Evolutionary conservation across 2,888 invertebrate species (phyloP), one percentile per base, ranked within the genome.

Genomic region (Rotaria socialis): DNA sequence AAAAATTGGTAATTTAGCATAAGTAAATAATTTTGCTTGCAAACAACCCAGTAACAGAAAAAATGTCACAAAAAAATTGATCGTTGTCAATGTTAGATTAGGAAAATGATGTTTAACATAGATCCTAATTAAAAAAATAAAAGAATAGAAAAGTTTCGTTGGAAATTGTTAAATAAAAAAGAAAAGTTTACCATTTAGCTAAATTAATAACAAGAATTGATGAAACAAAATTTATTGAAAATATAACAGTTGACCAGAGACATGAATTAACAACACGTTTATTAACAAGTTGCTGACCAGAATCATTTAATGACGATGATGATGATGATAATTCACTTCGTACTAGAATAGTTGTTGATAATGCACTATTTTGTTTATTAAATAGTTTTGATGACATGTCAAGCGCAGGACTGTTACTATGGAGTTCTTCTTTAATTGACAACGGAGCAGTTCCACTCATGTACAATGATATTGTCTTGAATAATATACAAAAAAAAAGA

Each of bases 201-300:
- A 80, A 47, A 80, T 80, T 80, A 80, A 80, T 80, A 80, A 80
- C 80, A n/a, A 47, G 47, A 24, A 80, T 80, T 24, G 80, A 80
- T 43, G 80, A 80, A n/a, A 47, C n/a, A 47, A 80, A 80, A 80
- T 80, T 80, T 10, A 80, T 43, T 47, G 80, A 24, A n/a, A 80
- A 80, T 80, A 80, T 47, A n/a, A 47, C 14, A 24, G 80, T 80
- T 24, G 80, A 80, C 47, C 80, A 80, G 14, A 80, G 19, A 80
- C 80, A 80, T 47, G 80, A 80, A 11, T 47, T 47, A 24, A 80
- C 80, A 19, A 19, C 35, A 35, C 67, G 67, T 19, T 14, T 35
- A 67, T 35, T 67, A 19, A 35, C 3, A 35, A 14, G 3, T 27
- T 11, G 27, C 24, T 67, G 67, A 16, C 35, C 16, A 35, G 67